phyloP scores from a whole-genome alignment of 2,797 vertebrate species.

The Sebastiscus albofasciatus region DNA sequence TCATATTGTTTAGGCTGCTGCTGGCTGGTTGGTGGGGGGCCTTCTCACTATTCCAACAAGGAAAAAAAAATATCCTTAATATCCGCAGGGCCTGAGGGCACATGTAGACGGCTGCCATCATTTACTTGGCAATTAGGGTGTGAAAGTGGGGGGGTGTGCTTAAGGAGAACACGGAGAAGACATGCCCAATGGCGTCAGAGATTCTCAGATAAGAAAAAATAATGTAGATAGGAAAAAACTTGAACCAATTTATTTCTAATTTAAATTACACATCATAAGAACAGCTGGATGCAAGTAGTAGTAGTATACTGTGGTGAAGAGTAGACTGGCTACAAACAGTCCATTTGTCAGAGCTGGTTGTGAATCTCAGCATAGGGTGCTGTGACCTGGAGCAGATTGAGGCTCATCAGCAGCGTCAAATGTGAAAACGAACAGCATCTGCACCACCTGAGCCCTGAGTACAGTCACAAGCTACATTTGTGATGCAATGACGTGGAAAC shows the following conservation, averaged over 20 bases:
- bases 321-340: background rate
- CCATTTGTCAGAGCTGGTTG: constrained; percentile 2
- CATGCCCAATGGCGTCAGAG: background rate
- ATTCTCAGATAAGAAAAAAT: background rate
- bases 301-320: background rate
- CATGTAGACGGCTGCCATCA: constrained; percentile 32
- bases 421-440: constrained; percentile 57
- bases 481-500: constrained; percentile 1
- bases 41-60: constrained; percentile 17
- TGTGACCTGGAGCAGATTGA: constrained; percentile 39
- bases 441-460: constrained; percentile 56
- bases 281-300: background rate
- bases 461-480: constrained; percentile 19
- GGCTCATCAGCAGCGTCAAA: constrained; percentile 28
- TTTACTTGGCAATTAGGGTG: constrained; percentile 59
- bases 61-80: constrained; percentile 29
- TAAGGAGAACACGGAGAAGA: constrained; percentile 10
- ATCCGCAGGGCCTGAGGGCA: constrained; percentile 46
- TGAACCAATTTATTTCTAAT: background rate
- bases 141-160: constrained; percentile 17
- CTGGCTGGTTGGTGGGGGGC: background rate
- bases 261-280: background rate
- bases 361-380: background rate
- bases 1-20: constrained; percentile 22
- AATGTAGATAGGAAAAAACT: background rate